Conservation (phyloP, 1,140 invertebrate genomes). For the Caenorhabditis brenneri region DNA sequence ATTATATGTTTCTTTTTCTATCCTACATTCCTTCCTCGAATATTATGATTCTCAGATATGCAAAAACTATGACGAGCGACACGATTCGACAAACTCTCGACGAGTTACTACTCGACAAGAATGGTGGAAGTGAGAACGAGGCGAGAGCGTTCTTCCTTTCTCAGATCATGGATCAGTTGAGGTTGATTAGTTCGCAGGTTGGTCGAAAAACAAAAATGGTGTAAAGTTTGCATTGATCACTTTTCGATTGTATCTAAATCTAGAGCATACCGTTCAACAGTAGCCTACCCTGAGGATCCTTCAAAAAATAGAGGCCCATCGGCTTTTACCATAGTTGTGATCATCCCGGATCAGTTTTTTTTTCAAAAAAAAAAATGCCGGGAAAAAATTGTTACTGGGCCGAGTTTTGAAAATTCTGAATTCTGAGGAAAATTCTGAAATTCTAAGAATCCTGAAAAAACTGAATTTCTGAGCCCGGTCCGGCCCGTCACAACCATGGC, state of each 20-base stretch:
- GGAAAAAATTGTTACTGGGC: background rate
- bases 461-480: too few relatives aligned
- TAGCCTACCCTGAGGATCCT: too few relatives aligned
- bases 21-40: background rate
- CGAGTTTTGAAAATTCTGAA: background rate
- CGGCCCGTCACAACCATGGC: too few relatives aligned
- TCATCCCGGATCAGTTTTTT: too few relatives aligned
- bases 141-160: constrained; percentile 11
- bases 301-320: too few relatives aligned
- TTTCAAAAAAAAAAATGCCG: too few relatives aligned
- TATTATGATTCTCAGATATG: background rate
- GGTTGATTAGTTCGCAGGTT: constrained; percentile 9
- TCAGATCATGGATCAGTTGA: constrained; percentile 8
- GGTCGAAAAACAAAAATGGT: too few relatives aligned
- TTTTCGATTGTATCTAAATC: too few relatives aligned
- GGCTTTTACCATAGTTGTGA: too few relatives aligned
- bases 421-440: background rate
- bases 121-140: constrained; percentile 4
- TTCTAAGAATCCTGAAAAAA: background rate
- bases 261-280: too few relatives aligned
- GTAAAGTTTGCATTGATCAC: too few relatives aligned
- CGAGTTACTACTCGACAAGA: constrained; percentile 11
- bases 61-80: constrained; percentile 37
- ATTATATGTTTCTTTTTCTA: background rate
- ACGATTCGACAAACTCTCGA: constrained; percentile 30